Base-by-base conservation (phyloP, 1,140 invertebrate species). In the Pseudomyrmex cubaensis region DNA sequence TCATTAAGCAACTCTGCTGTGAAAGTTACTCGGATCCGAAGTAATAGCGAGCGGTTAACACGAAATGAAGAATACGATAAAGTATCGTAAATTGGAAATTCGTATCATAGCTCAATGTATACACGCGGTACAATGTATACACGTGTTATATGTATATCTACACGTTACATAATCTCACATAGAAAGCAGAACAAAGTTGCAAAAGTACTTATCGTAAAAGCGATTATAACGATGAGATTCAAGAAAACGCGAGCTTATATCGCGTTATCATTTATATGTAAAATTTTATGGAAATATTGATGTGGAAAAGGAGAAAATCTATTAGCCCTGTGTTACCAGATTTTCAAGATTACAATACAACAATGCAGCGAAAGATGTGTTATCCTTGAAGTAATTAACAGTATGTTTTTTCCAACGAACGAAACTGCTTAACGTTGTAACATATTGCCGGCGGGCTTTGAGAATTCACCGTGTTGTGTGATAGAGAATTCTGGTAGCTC, bases 1-100 rank as follows among this genome's bases (percentile, higher is more conserved):
- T 74, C 78, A 84, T 84, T 84, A 80, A 70, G 57, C 61, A 84
- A 82, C 76, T 82, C 76, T 72, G 22, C 48, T 63, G 76, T 84
- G 59, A 84, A 84, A 84, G 83, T 84, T 82, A 84, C 59, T 82
- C 59, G 52, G 63, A 35, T 3, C 20, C 64, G 76, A 72, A 84
- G 82, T 84, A 84, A 84, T 84, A 59, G 76, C 54, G 7, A 70
- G 17, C 15, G 48, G 8, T 82, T 82, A 75, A 74, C 5, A 5
- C 59, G 17, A 74, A 75, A 75, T 62, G 72, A 75, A 75, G 62
- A 74, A 63, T 62, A 62, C 20, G 17, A 50, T 50, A 9, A 54
- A 59, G 46, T 35, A 35, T 35, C 25, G 62, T 62, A 63, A 63
- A 80, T 70, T 72, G 76, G 54, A 80, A 80, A 80, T 80, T 70